phyloP scores from a whole-genome alignment of 2,113 vertebrate species.

The Tetrax tetrax region DNA sequence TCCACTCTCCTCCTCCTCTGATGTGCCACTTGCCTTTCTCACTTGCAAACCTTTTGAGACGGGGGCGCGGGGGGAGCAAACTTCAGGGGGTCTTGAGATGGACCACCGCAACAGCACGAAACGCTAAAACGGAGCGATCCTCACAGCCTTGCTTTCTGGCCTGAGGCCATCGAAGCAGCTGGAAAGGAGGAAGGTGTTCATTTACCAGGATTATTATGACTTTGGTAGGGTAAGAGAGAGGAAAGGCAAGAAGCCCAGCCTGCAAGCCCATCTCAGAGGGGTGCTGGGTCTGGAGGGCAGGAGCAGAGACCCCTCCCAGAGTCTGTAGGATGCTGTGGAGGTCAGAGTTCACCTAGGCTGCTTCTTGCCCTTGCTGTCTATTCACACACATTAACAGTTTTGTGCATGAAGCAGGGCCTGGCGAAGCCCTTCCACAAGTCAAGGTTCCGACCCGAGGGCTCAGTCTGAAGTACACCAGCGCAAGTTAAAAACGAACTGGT shows the following conservation, averaged over 20 bases:
- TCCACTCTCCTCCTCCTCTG: background rate
- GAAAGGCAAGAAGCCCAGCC: background rate
- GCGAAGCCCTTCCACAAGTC: background rate
- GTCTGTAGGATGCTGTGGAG: background rate
- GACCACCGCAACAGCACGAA: background rate
- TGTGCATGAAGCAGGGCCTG: rapidly evolving
- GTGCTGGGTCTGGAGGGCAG: background rate
- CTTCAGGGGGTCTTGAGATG: rapidly evolving
- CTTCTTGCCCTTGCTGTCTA: background rate
- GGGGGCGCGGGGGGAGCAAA: background rate
- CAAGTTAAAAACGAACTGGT: background rate
- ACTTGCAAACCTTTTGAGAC: background rate
- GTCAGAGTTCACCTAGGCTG: background rate
- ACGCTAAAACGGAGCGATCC: rapidly evolving
- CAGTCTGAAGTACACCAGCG: no score
- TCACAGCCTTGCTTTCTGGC: background rate
- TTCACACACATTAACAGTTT: rapidly evolving
- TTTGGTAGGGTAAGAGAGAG: background rate
- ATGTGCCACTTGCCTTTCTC: background rate
- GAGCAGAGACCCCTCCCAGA: background rate
- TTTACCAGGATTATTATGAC: background rate
- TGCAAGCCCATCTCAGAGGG: background rate
- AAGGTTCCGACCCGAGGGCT: background rate
- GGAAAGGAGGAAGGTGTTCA: background rate
- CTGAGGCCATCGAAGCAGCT: background rate